Evolutionary conservation across 1,140 invertebrate species (phyloP).

Genomic region (Solen grandis): DNA sequence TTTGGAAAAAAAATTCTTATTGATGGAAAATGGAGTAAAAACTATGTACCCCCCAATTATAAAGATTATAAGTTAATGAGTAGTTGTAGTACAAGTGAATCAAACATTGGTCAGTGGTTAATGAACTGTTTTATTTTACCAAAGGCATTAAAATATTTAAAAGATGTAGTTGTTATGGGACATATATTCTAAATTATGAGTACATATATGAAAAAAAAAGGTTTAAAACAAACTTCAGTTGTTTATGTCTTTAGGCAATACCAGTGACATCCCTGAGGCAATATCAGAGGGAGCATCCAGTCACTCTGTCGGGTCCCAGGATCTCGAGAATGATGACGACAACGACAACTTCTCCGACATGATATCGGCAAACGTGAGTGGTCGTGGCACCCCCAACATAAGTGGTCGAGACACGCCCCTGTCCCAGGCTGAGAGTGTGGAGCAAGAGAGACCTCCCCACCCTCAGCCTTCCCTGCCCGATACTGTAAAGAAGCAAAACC

Average conservation of each 20-base stretch:
- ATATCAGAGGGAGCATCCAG: slow-evolving; percentile 97
- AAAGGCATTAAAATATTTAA: no score
- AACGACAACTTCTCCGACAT: slow-evolving; percentile 94
- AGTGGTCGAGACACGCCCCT: slow-evolving; percentile 97
- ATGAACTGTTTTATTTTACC: no score
- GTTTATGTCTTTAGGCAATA: slow-evolving; percentile 85
- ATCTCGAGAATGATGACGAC: slow-evolving; percentile 91
- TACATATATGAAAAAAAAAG: no score
- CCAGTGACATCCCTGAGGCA: slow-evolving; percentile 95
- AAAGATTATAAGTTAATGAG: no score
- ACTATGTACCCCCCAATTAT: no score
- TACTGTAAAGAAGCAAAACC: slow-evolving; percentile 85
- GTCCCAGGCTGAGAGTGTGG: slow-evolving; percentile 83
- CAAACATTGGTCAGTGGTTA: no score
- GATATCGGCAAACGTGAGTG: slow-evolving; percentile 95
- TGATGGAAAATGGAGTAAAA: no score
- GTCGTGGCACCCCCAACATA: slow-evolving; percentile 90
- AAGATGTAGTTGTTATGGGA: no score
- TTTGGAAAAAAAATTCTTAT: no score
- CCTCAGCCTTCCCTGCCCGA: slow-evolving; percentile 82
- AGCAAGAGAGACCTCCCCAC: slow-evolving; percentile 63
- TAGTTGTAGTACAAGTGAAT: no score
- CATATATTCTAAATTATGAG: no score
- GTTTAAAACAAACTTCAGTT: neutral
- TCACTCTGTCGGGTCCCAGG: slow-evolving; percentile 93